phyloP scores from a whole-genome alignment of 1,140 invertebrate genomes.

The Euglossa dilemma region DNA sequence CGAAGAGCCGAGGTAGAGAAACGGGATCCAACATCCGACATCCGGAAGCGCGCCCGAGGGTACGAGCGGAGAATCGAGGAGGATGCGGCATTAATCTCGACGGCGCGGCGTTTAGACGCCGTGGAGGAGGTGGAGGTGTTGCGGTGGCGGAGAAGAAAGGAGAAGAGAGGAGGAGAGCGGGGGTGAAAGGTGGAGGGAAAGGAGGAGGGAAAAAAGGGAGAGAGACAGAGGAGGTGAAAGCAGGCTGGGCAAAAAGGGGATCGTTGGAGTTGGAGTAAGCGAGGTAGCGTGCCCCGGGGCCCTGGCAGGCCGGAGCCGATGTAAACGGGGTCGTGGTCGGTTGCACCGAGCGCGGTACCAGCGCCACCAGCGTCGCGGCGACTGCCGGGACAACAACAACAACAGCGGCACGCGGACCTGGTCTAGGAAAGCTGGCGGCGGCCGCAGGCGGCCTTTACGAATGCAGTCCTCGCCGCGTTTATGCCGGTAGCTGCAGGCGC shows the following conservation, averaged over 20 bases:
- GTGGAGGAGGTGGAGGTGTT: not conserved
- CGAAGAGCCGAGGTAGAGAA: too few relatives aligned
- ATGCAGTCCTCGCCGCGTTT: conserved; percentile 79
- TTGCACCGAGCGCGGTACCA: conserved; percentile 60
- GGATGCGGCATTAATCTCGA: conserved; percentile 42
- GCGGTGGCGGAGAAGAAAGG: not conserved
- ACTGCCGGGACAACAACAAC: not conserved
- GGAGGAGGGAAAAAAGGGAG: conserved; percentile 6
- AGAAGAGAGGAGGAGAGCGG: not conserved
- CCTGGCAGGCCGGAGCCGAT: conserved; percentile 64
- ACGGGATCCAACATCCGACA: not conserved
- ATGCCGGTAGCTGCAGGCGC: conserved; percentile 76
- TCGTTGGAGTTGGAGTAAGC: conserved; percentile 70
- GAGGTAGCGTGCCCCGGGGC: conserved; percentile 74
- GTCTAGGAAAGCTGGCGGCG: conserved; percentile 67
- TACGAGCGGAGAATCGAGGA: not conserved
- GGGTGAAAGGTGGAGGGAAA: not conserved
- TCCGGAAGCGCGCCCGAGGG: conserved; percentile 22
- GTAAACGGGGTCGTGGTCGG: conserved; percentile 76
- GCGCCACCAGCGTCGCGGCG: conserved; percentile 57
- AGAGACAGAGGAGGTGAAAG: not conserved
- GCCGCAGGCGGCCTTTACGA: conserved; percentile 72
- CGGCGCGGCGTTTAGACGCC: conserved; percentile 16
- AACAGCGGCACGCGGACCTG: conserved; percentile 54
- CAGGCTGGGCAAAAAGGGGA: conserved; percentile 55